A percentile compares a stretch with the other conserved stretches of the same genome.
Evolutionary conservation across 2,113 vertebrate species (phyloP).

Genomic region (Gnathonemus echidnorhynchus): DNA sequence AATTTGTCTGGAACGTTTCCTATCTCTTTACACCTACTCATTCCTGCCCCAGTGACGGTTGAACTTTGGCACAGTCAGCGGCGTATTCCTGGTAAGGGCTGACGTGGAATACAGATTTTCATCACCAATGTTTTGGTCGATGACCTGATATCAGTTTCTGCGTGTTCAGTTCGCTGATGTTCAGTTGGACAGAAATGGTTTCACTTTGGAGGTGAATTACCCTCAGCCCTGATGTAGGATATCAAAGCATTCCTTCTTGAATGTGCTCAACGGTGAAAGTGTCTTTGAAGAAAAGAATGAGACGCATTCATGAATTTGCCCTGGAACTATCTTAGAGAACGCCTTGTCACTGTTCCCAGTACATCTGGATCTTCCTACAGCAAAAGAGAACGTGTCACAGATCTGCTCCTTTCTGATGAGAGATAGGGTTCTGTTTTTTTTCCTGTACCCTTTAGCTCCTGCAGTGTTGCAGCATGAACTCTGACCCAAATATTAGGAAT

Average conservation of each 20-base stretch:
- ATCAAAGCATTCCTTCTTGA: neutral
- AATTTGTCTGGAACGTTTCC: neutral
- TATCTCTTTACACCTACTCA: neutral
- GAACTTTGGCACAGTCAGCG: neutral
- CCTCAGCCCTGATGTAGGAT: neutral
- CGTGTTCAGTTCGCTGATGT: neutral
- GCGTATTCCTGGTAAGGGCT: neutral
- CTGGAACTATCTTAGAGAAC: neutral
- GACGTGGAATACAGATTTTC: neutral
- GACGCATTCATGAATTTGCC: neutral
- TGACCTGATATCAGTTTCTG: neutral
- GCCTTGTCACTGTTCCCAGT: neutral
- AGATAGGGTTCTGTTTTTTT: neutral
- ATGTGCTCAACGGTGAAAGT: neutral
- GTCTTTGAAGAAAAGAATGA: neutral
- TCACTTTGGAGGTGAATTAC: neutral
- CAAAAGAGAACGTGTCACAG: neutral
- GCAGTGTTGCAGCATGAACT: neutral
- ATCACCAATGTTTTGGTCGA: too few relatives aligned
- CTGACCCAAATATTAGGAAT: neutral
- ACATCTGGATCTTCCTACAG: neutral
- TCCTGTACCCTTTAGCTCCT: neutral
- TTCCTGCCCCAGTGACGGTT: neutral
- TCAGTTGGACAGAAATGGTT: neutral
- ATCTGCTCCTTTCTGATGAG: neutral